Percentiles rank a stretch among this genome's conserved stretches.
These are phyloP conservation scores for Drosophila funebris DNA, from an alignment of 1,140 invertebrate genomes.

Conservation along the genomic window DNA sequence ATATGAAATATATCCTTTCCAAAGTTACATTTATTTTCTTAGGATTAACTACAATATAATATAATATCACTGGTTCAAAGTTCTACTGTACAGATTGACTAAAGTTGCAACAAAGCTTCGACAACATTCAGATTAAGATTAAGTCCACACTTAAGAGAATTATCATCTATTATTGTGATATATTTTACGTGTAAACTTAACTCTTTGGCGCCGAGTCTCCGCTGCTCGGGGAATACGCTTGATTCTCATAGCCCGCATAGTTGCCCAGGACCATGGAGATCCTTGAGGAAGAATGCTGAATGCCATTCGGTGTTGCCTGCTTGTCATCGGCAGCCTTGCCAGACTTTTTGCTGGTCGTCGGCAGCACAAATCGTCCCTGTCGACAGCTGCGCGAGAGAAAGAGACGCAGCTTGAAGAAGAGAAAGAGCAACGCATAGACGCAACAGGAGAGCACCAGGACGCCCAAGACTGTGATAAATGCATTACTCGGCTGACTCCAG, in stretches of 20 bases:
- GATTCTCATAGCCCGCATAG: constrained; percentile 71
- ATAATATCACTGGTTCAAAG: constrained; percentile 71
- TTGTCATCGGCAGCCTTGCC: constrained; percentile 13
- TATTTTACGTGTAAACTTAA: constrained; percentile 1
- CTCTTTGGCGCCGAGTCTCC: constrained; percentile 47
- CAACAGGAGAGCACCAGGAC: constrained; percentile 85
- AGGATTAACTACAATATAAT: constrained; percentile 47
- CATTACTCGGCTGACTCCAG: constrained; percentile 86
- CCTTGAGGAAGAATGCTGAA: constrained; percentile 72
- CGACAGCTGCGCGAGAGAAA: constrained; percentile 57
- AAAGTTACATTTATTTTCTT: constrained; percentile 46
- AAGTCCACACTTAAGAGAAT: background rate
- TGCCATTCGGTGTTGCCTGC: constrained; percentile 42
- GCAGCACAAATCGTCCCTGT: constrained; percentile 53
- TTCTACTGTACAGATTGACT: constrained; percentile 53
- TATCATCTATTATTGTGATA: background rate
- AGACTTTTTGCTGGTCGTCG: constrained; percentile 42
- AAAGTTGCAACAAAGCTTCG: constrained; percentile 18
- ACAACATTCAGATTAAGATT: background rate
- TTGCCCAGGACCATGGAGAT: constrained; percentile 82
- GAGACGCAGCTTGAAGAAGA: constrained; percentile 71
- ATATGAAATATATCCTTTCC: background rate
- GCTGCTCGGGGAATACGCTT: constrained; percentile 50
- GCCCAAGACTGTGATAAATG: constrained; percentile 85
- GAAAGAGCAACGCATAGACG: constrained; percentile 75